A percentile compares a stretch with the other conserved stretches of the same genome.
phyloP scores from a whole-genome alignment of 2,888 invertebrate species.

The Calliphora vomitoria region DNA sequence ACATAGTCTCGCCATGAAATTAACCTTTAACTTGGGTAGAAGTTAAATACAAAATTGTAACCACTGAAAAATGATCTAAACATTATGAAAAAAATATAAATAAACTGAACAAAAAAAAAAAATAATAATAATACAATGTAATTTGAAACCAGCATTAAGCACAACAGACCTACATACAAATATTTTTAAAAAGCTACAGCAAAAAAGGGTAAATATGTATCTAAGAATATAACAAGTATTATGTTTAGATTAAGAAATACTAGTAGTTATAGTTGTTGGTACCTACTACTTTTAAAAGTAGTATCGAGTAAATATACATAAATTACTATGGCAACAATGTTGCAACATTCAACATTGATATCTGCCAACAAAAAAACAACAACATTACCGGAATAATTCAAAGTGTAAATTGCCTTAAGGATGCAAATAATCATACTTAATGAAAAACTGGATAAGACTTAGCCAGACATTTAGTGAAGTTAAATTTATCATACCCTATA shows the following conservation, averaged over 20 bases:
- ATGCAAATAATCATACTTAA: conserved; percentile 51
- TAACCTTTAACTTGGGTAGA: conserved; percentile 69
- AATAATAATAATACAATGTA: conserved; percentile 60
- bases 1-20: conserved; percentile 70
- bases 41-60: conserved; percentile 65
- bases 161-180: conserved; percentile 24
- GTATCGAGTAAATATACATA: conserved; percentile 52
- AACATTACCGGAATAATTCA: conserved; percentile 7
- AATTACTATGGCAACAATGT: conserved; percentile 70
- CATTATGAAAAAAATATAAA: conserved; percentile 50
- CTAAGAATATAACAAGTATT: conserved; percentile 35
- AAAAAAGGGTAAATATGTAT: background rate
- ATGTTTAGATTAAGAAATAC: conserved; percentile 36
- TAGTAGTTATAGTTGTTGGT: conserved; percentile 37
- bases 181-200: conserved; percentile 4
- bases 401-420: conserved; percentile 63
- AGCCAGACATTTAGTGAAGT: background rate
- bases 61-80: conserved; percentile 67
- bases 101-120: conserved; percentile 37
- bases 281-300: conserved; percentile 14
- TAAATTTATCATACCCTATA: conserved; percentile 6
- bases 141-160: conserved; percentile 66
- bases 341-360: conserved; percentile 53
- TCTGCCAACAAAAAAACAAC: conserved; percentile 34
- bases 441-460: background rate